phyloP scores from a whole-genome alignment of 1,140 invertebrate genomes.

The Muscidifurax raptorellus region DNA sequence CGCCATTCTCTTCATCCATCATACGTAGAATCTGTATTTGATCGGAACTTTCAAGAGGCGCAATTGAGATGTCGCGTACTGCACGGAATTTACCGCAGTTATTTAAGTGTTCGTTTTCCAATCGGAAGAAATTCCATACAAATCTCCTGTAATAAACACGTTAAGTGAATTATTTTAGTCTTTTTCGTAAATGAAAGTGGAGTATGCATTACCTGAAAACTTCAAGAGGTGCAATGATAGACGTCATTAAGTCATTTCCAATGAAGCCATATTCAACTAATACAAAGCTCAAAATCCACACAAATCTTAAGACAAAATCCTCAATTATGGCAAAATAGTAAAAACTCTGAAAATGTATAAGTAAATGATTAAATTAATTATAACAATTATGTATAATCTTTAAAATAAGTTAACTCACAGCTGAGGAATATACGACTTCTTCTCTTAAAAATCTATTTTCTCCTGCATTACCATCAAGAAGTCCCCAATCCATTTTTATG shows the following conservation, averaged over 20 bases:
- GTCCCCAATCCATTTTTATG: constrained; percentile 95
- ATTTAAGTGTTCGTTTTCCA: constrained; percentile 99
- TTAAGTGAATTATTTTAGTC: neutral
- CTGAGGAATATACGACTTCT: constrained; percentile 81
- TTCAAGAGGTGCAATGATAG: constrained; percentile 93
- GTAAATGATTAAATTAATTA: constrained; percentile 41
- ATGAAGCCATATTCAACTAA: constrained; percentile 89
- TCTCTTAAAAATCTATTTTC: constrained; percentile 84
- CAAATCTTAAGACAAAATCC: constrained; percentile 94
- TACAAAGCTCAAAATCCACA: constrained; percentile 92
- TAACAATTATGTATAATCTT: constrained; percentile 18
- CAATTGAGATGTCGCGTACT: constrained; percentile 98
- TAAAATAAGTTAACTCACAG: constrained; percentile 70
- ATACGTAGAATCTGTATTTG: constrained; percentile 92
- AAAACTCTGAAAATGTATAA: constrained; percentile 79
- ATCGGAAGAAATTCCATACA: constrained; percentile 99
- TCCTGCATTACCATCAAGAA: constrained; percentile 87
- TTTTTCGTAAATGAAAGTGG: neutral
- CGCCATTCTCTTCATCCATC: constrained; percentile 96
- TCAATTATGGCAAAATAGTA: constrained; percentile 99
- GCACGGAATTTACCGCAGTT: constrained; percentile 99
- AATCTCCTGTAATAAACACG: constrained; percentile 83
- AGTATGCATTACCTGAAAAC: constrained; percentile 86
- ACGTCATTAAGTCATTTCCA: constrained; percentile 90
- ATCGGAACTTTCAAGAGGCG: constrained; percentile 95